Base-by-base conservation (phyloP, 2,888 invertebrate genomes). In the Cryptocheilus praepositus region DNA sequence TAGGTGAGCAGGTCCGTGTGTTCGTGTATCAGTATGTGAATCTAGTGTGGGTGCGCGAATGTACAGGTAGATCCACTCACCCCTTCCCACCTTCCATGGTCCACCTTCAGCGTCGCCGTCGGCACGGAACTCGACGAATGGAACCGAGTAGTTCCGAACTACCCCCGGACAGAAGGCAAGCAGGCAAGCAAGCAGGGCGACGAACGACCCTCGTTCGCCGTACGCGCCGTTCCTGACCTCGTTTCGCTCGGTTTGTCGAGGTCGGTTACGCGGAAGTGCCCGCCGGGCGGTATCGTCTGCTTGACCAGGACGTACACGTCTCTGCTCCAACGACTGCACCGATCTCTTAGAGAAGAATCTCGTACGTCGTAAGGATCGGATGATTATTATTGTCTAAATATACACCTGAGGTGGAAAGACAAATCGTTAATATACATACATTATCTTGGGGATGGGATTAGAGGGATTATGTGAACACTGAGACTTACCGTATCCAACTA, bases 221-320 rank as follows among this genome's bases (percentile, higher is more conserved):
- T 73, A 64, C 70, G 69, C 74, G 69, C 59, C 82, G 84, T 84
- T 82, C 84, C 86, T 86, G 86, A 86, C 86, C 86, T 84, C 85
- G 76, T 86, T 86, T 81, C 71, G 63, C 81, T 79, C 75, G 77
- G 81, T 82, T 83, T 82, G 80, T 82, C 82, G 83, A 83, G 85
- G 83, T 83, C 84, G 84, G 82, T 84, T 84, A 84, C 85, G 81
- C 81, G 79, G 79, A 76, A 82, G 77, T 74, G 64, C 63, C 71
- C 70, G 56, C 58, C 72, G 67, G 59, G 45, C 25, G 4, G 46
- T 22, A 5, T 22, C 16, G n/a, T 45, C 19, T 21, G 19, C 45
- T 45, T 43, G 57, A 58, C 57, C 45, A n/a, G 16, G 16, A 19
- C 45, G 18, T 36, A 36, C 4, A 11, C 8, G 13, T 11, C 36